Evolutionary conservation across 2,113 vertebrate species (phyloP), one percentile per base, ranked within the genome.

Genomic region (Lucifuga dentata): DNA sequence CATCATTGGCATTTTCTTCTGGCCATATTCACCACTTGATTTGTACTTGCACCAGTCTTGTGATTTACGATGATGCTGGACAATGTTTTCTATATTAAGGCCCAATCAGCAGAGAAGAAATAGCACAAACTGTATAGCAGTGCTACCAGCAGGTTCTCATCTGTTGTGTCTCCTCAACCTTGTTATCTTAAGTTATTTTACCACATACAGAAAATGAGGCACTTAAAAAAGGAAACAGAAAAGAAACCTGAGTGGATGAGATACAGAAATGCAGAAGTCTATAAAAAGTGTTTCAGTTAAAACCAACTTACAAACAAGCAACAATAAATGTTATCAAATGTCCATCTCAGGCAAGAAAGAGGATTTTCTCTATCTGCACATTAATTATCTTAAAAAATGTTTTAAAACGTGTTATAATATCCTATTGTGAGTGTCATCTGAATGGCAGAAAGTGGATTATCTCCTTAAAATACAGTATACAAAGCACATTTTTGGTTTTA

Each of bases 171-270:
- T 72, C 63, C 48, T 40, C 61, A 21, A 41, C 59, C 73, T 78
- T 68, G 68, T 85, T 77, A 68, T 67, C 63, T 70, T 40, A 44
- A 70, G 56, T 70, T 49, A 67, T 81, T 67, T 66, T 23, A 19
- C 67, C 63, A 78, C 77, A 39, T 19, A 49, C 45, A 59, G 51
- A 66, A 56, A 29, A 67, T 33, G 43, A 61, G 58, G 57, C 38
- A 46, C 69, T 67, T 55, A 69, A 68, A 35, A 55, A 68, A 36
- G 32, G 40, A 68, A 57, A 13, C 46, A 56, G 45, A 80, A 21
- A n/a, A 38, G 21, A 49, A 75, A 52, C 20, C 43, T 52, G 50
- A 69, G 49, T 13, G 36, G 69, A 45, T 56, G 73, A 59, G 40
- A 26, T 38, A 33, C 23, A 75, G 36, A 44, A 52, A 68, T 43